Percentiles rank a stretch among this genome's conserved stretches.
Evolutionary conservation across 2,888 invertebrate genomes (phyloP).

Genomic region (Callyntrura guangdongensis): DNA sequence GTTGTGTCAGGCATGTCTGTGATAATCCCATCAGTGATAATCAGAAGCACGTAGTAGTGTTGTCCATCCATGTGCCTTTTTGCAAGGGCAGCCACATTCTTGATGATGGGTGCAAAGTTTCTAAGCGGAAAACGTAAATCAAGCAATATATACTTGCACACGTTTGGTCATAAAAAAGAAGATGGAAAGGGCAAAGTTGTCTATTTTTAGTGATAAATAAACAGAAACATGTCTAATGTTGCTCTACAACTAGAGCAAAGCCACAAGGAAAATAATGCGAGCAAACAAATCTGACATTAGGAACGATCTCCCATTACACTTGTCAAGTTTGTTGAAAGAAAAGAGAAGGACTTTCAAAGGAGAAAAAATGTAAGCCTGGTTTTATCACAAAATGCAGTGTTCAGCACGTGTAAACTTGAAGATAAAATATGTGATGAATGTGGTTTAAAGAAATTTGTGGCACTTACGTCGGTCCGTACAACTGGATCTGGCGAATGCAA

Average conservation of each 20-base stretch:
- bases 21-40: conserved; percentile 88
- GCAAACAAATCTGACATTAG: conserved; percentile 5
- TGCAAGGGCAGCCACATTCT: conserved; percentile 86
- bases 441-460: background rate
- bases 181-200: background rate
- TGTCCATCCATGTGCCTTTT: conserved; percentile 86
- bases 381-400: background rate
- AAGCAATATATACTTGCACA: background rate
- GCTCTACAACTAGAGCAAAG: background rate
- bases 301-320: conserved; percentile 17
- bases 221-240: background rate
- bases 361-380: background rate
- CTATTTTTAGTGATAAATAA: conserved; percentile 19
- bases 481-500: conserved; percentile 87
- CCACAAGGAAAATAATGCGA: background rate
- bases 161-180: background rate
- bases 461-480: conserved; percentile 87
- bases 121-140: conserved; percentile 30
- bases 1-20: conserved; percentile 88
- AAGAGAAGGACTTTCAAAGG: background rate
- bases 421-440: background rate
- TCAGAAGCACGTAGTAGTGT: conserved; percentile 87
- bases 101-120: conserved; percentile 88
- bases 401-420: background rate
- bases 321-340: conserved; percentile 28